Evolutionary conservation across 2,113 vertebrate species (phyloP).

Genomic region (Desmodus rotundus): DNA sequence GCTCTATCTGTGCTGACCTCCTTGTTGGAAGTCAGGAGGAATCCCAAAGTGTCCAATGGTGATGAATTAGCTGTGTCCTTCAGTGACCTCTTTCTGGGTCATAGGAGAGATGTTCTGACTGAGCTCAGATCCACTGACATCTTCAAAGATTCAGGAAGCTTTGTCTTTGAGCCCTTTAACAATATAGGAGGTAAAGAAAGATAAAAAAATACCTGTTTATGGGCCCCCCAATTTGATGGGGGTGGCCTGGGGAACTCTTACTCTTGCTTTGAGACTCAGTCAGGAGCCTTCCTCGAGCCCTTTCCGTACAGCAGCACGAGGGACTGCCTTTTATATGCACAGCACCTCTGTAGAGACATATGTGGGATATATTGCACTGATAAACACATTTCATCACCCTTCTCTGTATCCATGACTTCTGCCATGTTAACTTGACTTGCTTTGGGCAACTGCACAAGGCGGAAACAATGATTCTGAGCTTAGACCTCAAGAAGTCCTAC

Average conservation of each 20-base stretch:
- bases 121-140: not conserved
- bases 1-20: not conserved
- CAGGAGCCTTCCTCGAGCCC: not conserved
- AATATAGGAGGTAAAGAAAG: not conserved
- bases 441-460: not conserved
- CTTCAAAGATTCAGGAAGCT: not conserved
- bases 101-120: too few species aligned
- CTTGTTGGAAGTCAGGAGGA: not conserved
- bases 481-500: not conserved
- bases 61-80: not conserved
- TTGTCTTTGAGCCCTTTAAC: not conserved
- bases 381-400: not conserved
- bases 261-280: not conserved
- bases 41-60: not conserved
- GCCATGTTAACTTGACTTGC: not conserved
- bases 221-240: not conserved
- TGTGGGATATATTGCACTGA: accelerated
- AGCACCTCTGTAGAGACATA: not conserved
- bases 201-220: not conserved
- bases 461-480: not conserved
- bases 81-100: not conserved
- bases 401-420: not conserved
- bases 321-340: not conserved
- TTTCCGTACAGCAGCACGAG: not conserved
- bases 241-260: not conserved